Conservation (phyloP, 2,888 invertebrate species). For the Asteroscopus sphinx region DNA sequence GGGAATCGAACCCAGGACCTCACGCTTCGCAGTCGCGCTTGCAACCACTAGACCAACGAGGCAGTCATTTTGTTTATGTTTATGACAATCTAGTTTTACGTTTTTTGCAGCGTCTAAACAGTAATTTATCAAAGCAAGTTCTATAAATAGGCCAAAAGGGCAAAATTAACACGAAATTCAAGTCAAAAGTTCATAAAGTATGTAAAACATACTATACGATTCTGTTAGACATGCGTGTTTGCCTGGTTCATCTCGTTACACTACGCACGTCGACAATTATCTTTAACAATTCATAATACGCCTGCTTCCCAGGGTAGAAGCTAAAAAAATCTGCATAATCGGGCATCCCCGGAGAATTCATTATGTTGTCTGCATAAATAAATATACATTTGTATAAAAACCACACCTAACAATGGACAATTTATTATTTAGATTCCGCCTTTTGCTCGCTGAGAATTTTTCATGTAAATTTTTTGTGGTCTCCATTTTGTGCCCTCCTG, state of each 20-base stretch:
- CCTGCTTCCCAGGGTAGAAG: conserved; percentile 58
- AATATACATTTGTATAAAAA: conserved; percentile 78
- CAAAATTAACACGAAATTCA: conserved; percentile 1
- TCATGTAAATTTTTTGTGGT: conserved; percentile 77
- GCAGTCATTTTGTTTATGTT: too few species aligned
- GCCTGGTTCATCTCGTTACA: conserved; percentile 21
- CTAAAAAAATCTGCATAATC: conserved; percentile 80
- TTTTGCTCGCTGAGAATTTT: conserved; percentile 75
- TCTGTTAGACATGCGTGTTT: conserved; percentile 32
- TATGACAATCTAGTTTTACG: too few species aligned
- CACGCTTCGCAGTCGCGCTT: too few species aligned
- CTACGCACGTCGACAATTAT: conserved; percentile 38
- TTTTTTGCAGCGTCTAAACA: too few species aligned
- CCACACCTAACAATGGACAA: conserved; percentile 83
- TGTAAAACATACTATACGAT: conserved; percentile 23
- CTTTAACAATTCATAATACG: conserved; percentile 63
- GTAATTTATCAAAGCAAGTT: background rate
- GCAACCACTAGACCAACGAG: too few species aligned
- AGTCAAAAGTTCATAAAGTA: conserved; percentile 14
- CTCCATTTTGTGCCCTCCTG: conserved; percentile 66
- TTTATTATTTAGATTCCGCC: conserved; percentile 87
- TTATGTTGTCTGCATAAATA: conserved; percentile 86
- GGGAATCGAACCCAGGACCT: too few species aligned
- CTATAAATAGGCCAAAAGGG: background rate
- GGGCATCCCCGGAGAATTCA: conserved; percentile 78